These are phyloP conservation scores for Ceuthmochares aereus DNA, from an alignment of 2,113 vertebrate species.

Conservation along the genomic window DNA sequence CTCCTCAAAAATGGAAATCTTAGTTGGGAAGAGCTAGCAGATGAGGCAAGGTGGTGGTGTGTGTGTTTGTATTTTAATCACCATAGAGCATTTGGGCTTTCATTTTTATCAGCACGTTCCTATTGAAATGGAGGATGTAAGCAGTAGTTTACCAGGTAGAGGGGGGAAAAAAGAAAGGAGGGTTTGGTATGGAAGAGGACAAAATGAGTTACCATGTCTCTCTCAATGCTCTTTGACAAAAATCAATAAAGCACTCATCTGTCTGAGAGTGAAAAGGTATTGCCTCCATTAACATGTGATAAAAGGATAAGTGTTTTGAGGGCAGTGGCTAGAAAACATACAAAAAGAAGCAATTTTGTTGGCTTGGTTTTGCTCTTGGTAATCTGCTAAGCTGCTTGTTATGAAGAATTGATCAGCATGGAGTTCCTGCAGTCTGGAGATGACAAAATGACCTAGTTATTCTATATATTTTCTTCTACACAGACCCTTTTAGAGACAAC, in stretches of 20 bases:
- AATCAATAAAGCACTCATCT: neutral
- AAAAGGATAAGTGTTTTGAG: constrained; percentile 1
- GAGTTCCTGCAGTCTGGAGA: neutral
- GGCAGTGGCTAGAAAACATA: neutral
- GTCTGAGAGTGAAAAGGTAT: neutral
- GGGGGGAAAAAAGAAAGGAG: no score
- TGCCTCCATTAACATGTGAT: neutral
- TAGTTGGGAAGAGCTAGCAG: neutral
- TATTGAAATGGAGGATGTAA: neutral
- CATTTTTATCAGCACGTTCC: neutral
- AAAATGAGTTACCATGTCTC: neutral
- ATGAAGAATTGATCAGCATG: neutral
- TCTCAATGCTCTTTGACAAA: neutral
- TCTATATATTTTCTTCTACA: neutral
- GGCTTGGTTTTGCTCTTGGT: neutral
- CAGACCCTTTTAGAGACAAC: constrained; percentile 96
- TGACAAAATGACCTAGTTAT: neutral
- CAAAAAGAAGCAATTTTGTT: neutral
- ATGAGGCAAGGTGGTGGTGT: neutral
- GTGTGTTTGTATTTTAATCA: neutral
- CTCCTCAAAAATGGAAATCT: neutral
- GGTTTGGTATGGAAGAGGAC: neutral
- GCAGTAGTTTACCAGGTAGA: neutral
- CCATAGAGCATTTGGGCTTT: neutral
- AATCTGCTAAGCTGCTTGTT: neutral